Percentiles rank a stretch among this genome's conserved stretches.
Evolutionary conservation across 2,113 vertebrate species (phyloP).

Genomic region (Chaetodon auriga): DNA sequence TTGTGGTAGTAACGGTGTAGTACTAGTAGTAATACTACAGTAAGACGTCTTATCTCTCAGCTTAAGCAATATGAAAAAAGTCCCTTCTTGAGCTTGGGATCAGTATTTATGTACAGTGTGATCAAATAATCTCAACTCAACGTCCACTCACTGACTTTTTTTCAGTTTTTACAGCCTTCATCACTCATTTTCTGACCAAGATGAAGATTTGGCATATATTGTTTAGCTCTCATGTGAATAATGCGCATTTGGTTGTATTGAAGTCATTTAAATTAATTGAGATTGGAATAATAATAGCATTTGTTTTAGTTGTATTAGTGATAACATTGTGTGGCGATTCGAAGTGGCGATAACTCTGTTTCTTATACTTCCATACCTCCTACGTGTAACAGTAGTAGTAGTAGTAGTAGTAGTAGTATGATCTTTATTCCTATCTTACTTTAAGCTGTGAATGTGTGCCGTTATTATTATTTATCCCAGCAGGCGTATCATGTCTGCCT

Average conservation of each 20-base stretch:
- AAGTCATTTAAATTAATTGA: background rate
- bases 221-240: background rate
- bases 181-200: background rate
- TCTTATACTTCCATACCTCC: background rate
- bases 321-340: background rate
- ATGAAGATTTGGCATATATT: background rate
- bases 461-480: slow-evolving; percentile 62
- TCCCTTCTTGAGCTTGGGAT: background rate
- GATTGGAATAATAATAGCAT: background rate
- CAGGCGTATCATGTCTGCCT: slow-evolving; percentile 59
- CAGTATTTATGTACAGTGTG: no score
- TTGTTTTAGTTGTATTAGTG: background rate
- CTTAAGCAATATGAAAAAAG: background rate
- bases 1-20: background rate
- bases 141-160: background rate
- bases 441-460: slow-evolving; percentile 20
- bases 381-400: background rate
- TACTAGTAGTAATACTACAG: no score
- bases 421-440: slow-evolving; percentile 8
- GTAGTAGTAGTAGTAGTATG: slow-evolving; percentile 10
- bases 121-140: no score
- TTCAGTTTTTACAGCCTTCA: background rate
- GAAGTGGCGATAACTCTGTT: background rate
- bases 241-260: background rate
- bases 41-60: background rate